phyloP scores from a whole-genome alignment of 2,888 invertebrate species.

The Lithodes maja region DNA sequence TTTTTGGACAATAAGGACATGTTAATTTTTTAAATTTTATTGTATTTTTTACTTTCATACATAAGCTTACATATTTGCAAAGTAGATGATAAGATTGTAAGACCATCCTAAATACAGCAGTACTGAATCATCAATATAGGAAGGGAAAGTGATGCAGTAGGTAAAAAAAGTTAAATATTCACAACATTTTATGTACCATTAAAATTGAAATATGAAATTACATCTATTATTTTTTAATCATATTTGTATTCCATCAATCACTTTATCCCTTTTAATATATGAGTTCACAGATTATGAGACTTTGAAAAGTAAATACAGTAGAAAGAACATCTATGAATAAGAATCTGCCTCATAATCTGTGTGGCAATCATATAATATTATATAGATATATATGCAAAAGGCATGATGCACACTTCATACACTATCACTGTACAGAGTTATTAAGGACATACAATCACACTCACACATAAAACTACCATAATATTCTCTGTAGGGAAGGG shows the following conservation, averaged over 20 bases:
- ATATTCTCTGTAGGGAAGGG: conserved; percentile 43
- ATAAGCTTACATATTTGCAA: conserved; percentile 66
- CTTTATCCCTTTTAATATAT: conserved; percentile 54
- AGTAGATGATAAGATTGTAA: conserved; percentile 61
- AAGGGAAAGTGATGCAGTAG: conserved; percentile 56
- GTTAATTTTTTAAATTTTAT: conserved; percentile 21
- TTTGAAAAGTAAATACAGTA: conserved; percentile 7
- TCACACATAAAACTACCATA: conserved; percentile 51
- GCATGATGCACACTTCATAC: conserved; percentile 54
- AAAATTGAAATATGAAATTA: not conserved
- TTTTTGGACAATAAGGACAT: too few relatives aligned
- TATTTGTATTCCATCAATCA: conserved; percentile 30
- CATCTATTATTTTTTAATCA: conserved; percentile 4
- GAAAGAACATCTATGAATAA: conserved; percentile 16
- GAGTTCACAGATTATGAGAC: conserved; percentile 50
- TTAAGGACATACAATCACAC: conserved; percentile 33
- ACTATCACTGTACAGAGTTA: conserved; percentile 45
- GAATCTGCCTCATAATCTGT: conserved; percentile 45
- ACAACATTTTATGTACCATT: conserved; percentile 12
- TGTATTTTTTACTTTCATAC: conserved; percentile 57
- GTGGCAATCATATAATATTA: conserved; percentile 35
- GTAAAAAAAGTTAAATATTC: not conserved
- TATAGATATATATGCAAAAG: conserved; percentile 40
- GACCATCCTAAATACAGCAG: conserved; percentile 66
- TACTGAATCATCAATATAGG: conserved; percentile 48